phyloP scores from a whole-genome alignment of 2,888 invertebrate species.

The Abrostola triplasia region DNA sequence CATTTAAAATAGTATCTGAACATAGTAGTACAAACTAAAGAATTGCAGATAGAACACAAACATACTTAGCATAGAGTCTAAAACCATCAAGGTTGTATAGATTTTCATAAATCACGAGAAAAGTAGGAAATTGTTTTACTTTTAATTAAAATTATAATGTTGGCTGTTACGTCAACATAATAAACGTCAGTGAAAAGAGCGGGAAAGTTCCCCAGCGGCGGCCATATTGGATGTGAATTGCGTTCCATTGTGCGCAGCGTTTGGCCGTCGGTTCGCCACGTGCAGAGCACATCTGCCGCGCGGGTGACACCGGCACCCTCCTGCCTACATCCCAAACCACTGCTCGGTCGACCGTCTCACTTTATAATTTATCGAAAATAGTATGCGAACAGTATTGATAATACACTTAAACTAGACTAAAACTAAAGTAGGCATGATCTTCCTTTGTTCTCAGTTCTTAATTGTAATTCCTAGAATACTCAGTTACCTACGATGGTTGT shows the following conservation, averaged over 20 bases:
- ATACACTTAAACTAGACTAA: slow-evolving; percentile 11
- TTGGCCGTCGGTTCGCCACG: slow-evolving; percentile 70
- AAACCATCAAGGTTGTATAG: slow-evolving; percentile 4
- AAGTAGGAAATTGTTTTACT: slow-evolving; percentile 31
- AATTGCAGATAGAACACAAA: background rate
- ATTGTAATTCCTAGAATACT: slow-evolving; percentile 2
- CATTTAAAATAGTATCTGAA: no score
- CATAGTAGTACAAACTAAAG: background rate
- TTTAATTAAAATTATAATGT: slow-evolving; percentile 56
- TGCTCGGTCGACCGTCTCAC: slow-evolving; percentile 36
- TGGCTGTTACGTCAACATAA: slow-evolving; percentile 57
- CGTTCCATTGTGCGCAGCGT: slow-evolving; percentile 82
- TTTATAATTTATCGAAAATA: slow-evolving; percentile 29
- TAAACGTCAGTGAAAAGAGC: slow-evolving; percentile 74
- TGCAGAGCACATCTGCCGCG: slow-evolving; percentile 79
- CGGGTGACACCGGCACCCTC: slow-evolving; percentile 69
- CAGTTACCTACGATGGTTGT: background rate
- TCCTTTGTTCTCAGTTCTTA: slow-evolving; percentile 27
- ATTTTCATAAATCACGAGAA: slow-evolving; percentile 24
- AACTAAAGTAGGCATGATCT: background rate
- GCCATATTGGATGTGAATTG: slow-evolving; percentile 79
- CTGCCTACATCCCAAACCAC: slow-evolving; percentile 59
- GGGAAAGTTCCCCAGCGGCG: slow-evolving; percentile 78
- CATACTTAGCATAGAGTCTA: background rate
- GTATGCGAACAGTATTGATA: background rate